Evolutionary conservation across 1,140 invertebrate species (phyloP), one percentile per base, ranked within the genome.

Genomic region (Epicauta chinensis): DNA sequence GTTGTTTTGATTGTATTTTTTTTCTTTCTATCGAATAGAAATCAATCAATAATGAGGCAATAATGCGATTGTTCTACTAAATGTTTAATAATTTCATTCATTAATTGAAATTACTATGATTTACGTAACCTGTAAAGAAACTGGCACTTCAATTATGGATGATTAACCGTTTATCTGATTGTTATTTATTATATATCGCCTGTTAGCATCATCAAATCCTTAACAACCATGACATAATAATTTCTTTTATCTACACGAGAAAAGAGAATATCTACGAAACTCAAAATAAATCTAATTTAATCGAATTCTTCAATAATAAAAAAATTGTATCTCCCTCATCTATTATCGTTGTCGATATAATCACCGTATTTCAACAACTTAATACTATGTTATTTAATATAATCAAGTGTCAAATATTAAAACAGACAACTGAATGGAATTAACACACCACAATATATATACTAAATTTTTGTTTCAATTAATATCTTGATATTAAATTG

Each of bases 381-480:
- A 50, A 50, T 50, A 37, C 47, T 50, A 50, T 41, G 37, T 50
- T 50, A 50, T 50, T 50, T 50, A n/a, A 38, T 50, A 50, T 41
- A 50, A 50, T 50, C 47, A 50, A 50, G 40, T 41, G 47, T 41
- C 47, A 50, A 41, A 37, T 41, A 16, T 31, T 50, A 50, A 50
- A 50, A 50, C 53, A 58, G 53, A 51, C 56, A 51, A 29, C 48
- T 55, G 49, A 55, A 47, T 55, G 37, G 52, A 36, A 36, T 36
- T 31, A 55, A 55, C 45, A 23, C 23, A 55, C 32, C 44, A 53
- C 51, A 55, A 44, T 34, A 58, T 47, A 50, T 7, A 48, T 53
- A 51, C 54, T 51, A 36, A 56, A 59, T 59, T 59, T 59, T 59
- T 56, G 57, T 59, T 59, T 59, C 49, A 53, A 56, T n/a, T 23